Conservation (phyloP, 2,888 invertebrate species). For the Pterobdella sp. region DNA sequence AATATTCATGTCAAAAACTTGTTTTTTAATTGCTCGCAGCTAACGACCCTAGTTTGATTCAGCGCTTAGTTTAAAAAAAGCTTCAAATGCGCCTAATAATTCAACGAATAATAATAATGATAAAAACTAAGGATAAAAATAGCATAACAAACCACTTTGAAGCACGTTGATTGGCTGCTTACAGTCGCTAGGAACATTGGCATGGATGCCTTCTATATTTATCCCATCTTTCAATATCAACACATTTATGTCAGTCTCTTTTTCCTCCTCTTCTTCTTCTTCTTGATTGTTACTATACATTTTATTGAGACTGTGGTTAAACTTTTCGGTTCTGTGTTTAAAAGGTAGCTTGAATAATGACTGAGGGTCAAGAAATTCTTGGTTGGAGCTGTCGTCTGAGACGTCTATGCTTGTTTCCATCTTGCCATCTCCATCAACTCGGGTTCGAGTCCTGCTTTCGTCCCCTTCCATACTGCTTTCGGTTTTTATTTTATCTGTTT, state of each 20-base stretch:
- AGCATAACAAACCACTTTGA: slow-evolving; percentile 24
- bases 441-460: background rate
- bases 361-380: background rate
- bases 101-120: too few relatives aligned
- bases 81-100: too few relatives aligned
- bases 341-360: background rate
- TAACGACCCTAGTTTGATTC: too few relatives aligned
- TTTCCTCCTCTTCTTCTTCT: background rate
- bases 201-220: slow-evolving; percentile 29
- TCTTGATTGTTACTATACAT: slow-evolving; percentile 3
- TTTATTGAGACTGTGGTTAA: background rate
- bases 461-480: background rate
- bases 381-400: background rate
- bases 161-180: slow-evolving; percentile 25
- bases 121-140: too few relatives aligned
- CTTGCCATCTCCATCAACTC: background rate
- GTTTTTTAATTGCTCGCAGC: too few relatives aligned
- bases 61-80: too few relatives aligned
- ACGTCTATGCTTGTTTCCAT: slow-evolving; percentile 19
- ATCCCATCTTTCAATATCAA: slow-evolving; percentile 29
- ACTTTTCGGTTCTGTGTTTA: background rate
- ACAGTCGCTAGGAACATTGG: slow-evolving; percentile 11
- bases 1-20: too few relatives aligned
- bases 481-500: background rate
- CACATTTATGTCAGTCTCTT: slow-evolving; percentile 25